These are phyloP conservation scores for Rhabdophis nuchalis DNA, from an alignment of 2,797 vertebrate genomes.

Conservation along the genomic window DNA sequence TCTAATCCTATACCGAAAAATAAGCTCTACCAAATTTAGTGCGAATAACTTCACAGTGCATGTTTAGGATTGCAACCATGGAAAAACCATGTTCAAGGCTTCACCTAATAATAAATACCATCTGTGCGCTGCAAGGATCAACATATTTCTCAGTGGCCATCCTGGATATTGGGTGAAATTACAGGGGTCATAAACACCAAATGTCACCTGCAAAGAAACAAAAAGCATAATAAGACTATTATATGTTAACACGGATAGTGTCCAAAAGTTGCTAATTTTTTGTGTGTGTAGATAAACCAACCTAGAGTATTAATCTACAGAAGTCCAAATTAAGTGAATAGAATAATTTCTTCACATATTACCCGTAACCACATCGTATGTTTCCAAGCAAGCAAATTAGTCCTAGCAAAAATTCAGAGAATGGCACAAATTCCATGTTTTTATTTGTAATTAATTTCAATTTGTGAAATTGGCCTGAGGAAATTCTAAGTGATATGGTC, in stretches of 20 bases:
- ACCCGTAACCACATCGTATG: neutral
- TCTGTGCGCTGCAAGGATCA: conserved; percentile 83
- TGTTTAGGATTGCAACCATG: neutral
- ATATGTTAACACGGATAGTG: neutral
- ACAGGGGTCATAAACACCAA: conserved; percentile 94
- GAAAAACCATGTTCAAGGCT: neutral
- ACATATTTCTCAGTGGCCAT: conserved; percentile 93
- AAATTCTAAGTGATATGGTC: neutral
- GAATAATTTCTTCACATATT: neutral
- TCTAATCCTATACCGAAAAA: neutral
- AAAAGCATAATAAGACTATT: conserved; percentile 47
- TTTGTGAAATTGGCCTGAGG: neutral
- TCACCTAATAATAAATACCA: conserved; percentile 75
- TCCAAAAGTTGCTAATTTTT: neutral
- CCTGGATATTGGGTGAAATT: conserved; percentile 92
- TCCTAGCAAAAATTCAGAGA: neutral
- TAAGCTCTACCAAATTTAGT: neutral
- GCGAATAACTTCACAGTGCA: neutral
- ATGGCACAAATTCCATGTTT: neutral
- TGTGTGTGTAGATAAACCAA: neutral
- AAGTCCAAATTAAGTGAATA: neutral
- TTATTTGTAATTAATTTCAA: neutral
- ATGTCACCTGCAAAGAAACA: conserved; percentile 78
- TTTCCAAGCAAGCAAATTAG: neutral
- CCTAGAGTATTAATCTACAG: neutral